A percentile compares a stretch with the other conserved stretches of the same genome.
Evolutionary conservation across 2,113 vertebrate genomes (phyloP).

Genomic region (Melanotaenia duboulayi): DNA sequence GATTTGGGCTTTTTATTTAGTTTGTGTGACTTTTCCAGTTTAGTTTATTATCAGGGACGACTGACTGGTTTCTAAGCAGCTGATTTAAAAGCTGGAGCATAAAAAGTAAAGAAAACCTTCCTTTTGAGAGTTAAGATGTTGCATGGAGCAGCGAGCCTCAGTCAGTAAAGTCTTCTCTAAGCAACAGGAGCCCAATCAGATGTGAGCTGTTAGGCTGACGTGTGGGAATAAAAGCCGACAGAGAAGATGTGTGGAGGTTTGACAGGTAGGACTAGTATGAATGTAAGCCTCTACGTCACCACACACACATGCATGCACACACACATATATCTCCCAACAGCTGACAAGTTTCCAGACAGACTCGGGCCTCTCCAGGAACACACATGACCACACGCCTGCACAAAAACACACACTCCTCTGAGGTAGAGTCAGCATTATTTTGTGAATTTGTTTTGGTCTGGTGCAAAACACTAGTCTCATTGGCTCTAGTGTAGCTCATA

Average conservation of each 20-base stretch:
- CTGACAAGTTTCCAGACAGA: slow-evolving; percentile 73
- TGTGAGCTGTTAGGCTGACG: too few species aligned
- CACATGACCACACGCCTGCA: slow-evolving; percentile 41
- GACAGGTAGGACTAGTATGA: slow-evolving; percentile 58
- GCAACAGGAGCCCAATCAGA: too few species aligned
- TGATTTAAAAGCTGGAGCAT: too few species aligned
- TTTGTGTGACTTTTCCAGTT: too few species aligned
- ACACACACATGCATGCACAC: slow-evolving; percentile 27
- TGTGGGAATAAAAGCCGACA: too few species aligned
- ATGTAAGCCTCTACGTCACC: slow-evolving; percentile 49
- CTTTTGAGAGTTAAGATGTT: too few species aligned
- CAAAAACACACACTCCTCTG: slow-evolving; percentile 50
- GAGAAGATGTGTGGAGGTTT: background rate
- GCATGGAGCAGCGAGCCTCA: too few species aligned
- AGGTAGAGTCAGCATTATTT: slow-evolving; percentile 73
- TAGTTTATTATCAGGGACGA: too few species aligned
- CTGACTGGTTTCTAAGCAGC: too few species aligned
- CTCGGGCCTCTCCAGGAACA: slow-evolving; percentile 43
- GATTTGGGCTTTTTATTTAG: too few species aligned
- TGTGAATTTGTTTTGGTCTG: slow-evolving; percentile 79
- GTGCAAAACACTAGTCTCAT: slow-evolving; percentile 72
- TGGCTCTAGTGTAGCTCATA: slow-evolving; percentile 54
- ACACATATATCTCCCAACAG: slow-evolving; percentile 53
- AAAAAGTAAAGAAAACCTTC: too few species aligned
- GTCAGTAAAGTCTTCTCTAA: too few species aligned